Conservation (phyloP, 2,113 vertebrate species). For the Neolamprologus fasciatus region DNA sequence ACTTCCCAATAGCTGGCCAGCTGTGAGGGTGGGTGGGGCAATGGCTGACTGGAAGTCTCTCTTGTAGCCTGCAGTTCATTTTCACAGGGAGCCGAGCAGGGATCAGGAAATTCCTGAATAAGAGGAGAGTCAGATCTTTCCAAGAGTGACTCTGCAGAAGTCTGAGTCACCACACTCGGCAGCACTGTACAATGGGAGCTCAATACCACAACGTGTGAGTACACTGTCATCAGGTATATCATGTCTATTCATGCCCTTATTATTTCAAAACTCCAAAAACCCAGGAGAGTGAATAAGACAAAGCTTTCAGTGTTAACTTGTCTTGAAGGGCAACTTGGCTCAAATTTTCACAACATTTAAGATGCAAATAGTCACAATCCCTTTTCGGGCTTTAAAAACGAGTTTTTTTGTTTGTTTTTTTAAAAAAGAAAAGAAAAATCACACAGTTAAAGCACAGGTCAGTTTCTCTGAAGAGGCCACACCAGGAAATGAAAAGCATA, state of each 20-base stretch:
- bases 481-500: not conserved
- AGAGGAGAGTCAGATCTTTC: conserved; percentile 35
- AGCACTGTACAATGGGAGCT: not conserved
- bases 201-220: not conserved
- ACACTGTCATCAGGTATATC: conserved; percentile 4
- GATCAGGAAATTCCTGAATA: conserved; percentile 67
- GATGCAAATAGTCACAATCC: not conserved
- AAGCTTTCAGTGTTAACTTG: not conserved
- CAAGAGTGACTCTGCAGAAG: conserved; percentile 49
- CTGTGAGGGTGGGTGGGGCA: conserved; percentile 6
- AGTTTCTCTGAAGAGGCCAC: not conserved
- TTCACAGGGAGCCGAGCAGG: not conserved
- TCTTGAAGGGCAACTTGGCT: not conserved
- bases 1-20: conserved; percentile 65
- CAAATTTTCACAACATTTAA: not conserved
- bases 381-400: not conserved
- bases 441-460: not conserved
- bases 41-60: not conserved
- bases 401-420: not conserved
- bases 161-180: conserved; percentile 37
- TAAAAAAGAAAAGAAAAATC: not conserved
- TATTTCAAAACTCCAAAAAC: not conserved
- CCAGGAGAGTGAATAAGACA: not conserved
- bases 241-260: conserved; percentile 41
- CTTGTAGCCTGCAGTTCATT: not conserved